These are phyloP conservation scores for Accipiter cooperii DNA, from an alignment of 2,113 vertebrate species.

Conservation along the genomic window DNA sequence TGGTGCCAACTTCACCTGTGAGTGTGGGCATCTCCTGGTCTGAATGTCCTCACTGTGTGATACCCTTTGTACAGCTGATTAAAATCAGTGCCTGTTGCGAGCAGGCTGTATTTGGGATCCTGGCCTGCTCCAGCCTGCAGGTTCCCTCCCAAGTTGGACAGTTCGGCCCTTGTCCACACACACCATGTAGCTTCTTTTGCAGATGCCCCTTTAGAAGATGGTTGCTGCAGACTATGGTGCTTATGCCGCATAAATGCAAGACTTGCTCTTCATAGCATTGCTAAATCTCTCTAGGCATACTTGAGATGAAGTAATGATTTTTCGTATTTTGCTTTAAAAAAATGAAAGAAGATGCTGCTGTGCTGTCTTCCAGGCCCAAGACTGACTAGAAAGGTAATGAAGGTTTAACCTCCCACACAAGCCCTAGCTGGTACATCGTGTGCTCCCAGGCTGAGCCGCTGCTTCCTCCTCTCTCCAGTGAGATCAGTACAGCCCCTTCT, in stretches of 20 bases:
- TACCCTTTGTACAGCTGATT: not conserved
- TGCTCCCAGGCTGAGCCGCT: not conserved
- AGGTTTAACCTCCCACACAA: not conserved
- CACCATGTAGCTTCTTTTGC: not conserved
- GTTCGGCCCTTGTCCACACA: fast-evolving
- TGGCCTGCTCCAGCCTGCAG: not conserved
- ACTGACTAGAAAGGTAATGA: not conserved
- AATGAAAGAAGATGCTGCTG: not conserved
- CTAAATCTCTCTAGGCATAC: not conserved
- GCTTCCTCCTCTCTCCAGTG: not conserved
- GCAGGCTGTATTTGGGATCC: not conserved
- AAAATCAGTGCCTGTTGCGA: not conserved
- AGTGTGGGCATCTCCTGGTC: not conserved
- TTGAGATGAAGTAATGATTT: fast-evolving
- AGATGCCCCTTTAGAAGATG: not conserved
- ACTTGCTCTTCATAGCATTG: not conserved
- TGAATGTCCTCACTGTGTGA: not conserved
- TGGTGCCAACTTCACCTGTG: not conserved
- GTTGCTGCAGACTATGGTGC: not conserved
- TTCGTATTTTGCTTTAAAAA: not conserved
- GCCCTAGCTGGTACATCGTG: fast-evolving
- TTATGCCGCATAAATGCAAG: not conserved
- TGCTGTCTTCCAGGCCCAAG: not conserved
- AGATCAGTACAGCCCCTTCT: not conserved
- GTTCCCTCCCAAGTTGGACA: fast-evolving